phyloP scores from a whole-genome alignment of 2,113 vertebrate species.

The Zosterops pallidus region DNA sequence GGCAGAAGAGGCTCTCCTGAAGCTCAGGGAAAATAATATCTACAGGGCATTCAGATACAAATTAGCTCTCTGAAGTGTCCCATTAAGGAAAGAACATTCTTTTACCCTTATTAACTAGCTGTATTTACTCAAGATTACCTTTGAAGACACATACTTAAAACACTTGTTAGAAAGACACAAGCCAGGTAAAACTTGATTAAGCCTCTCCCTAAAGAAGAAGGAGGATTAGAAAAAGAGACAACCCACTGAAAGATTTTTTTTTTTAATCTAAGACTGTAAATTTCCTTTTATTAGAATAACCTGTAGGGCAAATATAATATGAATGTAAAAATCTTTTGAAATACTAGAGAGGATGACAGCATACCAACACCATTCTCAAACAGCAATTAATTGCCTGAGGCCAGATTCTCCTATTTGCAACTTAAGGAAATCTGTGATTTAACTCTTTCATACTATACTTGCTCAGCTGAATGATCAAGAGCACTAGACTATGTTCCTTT shows the following conservation, averaged over 20 bases:
- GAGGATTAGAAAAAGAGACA: neutral
- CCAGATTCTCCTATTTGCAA: constrained; percentile 10
- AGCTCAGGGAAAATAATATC: neutral
- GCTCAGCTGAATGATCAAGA: neutral
- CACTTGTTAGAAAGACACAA: neutral
- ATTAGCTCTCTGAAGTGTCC: neutral
- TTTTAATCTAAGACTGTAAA: constrained; percentile 8
- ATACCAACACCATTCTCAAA: constrained; percentile 39
- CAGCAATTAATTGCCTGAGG: constrained; percentile 5
- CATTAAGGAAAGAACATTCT: neutral
- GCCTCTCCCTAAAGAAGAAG: neutral
- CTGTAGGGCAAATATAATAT: constrained; percentile 39
- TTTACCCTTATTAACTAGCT: neutral
- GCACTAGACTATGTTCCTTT: neutral
- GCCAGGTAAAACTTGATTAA: neutral
- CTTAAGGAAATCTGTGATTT: constrained; percentile 21
- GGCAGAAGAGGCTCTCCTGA: neutral
- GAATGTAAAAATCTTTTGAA: constrained; percentile 54
- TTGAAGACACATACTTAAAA: neutral
- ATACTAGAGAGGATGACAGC: constrained; percentile 8
- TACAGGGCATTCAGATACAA: neutral
- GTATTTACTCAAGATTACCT: neutral
- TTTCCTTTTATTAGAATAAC: neutral
- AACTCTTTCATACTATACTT: constrained; percentile 15
- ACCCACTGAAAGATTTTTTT: neutral